phyloP scores from a whole-genome alignment of 2,797 vertebrate species.

The Dendrocincla fuliginosa region DNA sequence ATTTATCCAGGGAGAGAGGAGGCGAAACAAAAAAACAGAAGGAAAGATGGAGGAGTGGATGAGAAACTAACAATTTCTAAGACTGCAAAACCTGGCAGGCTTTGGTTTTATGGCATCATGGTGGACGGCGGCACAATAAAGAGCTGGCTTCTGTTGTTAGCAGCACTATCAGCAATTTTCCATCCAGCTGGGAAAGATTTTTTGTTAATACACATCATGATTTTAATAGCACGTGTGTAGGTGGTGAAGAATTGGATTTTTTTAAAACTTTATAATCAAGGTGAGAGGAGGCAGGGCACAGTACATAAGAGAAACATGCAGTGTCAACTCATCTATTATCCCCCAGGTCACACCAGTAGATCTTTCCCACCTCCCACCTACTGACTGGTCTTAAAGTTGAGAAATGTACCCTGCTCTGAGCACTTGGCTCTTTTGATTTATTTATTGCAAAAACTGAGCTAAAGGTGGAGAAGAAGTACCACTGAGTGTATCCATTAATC shows the following conservation, averaged over 20 bases:
- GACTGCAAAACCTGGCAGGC: background rate
- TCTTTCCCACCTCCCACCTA: slow-evolving; percentile 48
- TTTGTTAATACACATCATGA: slow-evolving; percentile 67
- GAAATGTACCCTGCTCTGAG: background rate
- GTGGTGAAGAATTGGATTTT: slow-evolving; percentile 63
- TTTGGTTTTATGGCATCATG: slow-evolving; percentile 1
- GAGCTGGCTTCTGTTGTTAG: slow-evolving; percentile 1
- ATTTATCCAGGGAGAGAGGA: slow-evolving; percentile 10
- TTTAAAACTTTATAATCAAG: slow-evolving; percentile 68
- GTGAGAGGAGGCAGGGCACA: slow-evolving; percentile 62
- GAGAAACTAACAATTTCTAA: slow-evolving; percentile 1
- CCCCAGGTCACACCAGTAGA: slow-evolving; percentile 62
- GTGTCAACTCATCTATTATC: slow-evolving; percentile 68
- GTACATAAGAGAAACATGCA: slow-evolving; percentile 49
- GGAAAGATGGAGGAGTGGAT: slow-evolving; percentile 12
- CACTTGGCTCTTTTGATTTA: background rate
- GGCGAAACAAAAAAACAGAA: background rate
- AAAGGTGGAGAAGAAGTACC: background rate
- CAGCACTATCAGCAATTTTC: slow-evolving; percentile 53
- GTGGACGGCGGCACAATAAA: slow-evolving; percentile 26
- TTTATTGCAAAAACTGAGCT: background rate
- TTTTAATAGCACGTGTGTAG: slow-evolving; percentile 71
- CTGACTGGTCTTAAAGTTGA: background rate
- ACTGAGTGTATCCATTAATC: background rate
- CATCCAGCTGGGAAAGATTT: slow-evolving; percentile 61